Conservation (phyloP, 2,888 invertebrate genomes). For the Anthophora plumipes region DNA sequence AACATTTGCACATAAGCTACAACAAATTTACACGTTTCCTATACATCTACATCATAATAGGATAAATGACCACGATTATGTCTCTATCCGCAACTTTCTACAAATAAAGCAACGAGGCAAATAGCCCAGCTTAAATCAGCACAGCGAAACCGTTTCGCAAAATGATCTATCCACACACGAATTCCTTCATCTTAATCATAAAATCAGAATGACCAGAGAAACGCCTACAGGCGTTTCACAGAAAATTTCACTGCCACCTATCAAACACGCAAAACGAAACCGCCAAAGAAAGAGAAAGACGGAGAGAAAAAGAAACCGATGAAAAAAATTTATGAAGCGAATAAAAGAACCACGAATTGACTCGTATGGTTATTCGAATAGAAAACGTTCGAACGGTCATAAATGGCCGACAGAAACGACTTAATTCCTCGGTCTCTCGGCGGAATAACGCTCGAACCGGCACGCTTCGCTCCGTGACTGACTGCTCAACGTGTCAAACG, state of each 20-base stretch:
- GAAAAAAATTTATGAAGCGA: background rate
- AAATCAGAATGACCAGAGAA: slow-evolving; percentile 24
- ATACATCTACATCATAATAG: too few species aligned
- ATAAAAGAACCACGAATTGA: background rate
- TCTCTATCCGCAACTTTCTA: slow-evolving; percentile 1
- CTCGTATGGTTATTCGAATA: slow-evolving; percentile 35
- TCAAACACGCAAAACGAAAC: background rate
- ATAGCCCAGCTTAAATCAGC: background rate
- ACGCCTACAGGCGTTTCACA: slow-evolving; percentile 22
- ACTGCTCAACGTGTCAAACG: slow-evolving; percentile 57
- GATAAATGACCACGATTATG: background rate
- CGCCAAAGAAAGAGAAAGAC: too few species aligned
- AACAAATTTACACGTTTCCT: too few species aligned
- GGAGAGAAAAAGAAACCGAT: background rate
- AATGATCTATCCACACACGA: slow-evolving; percentile 15
- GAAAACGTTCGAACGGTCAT: slow-evolving; percentile 42
- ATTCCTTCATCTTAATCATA: slow-evolving; percentile 28
- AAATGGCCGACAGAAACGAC: slow-evolving; percentile 41
- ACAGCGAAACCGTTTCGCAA: slow-evolving; percentile 20
- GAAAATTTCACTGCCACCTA: slow-evolving; percentile 18
- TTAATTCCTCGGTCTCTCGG: slow-evolving; percentile 46
- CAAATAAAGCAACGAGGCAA: background rate
- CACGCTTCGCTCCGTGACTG: slow-evolving; percentile 38
- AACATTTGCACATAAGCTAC: too few species aligned
- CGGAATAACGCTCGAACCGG: slow-evolving; percentile 29